Base-by-base conservation (phyloP, 2,113 vertebrate genomes). In the Thymallus thymallus region DNA sequence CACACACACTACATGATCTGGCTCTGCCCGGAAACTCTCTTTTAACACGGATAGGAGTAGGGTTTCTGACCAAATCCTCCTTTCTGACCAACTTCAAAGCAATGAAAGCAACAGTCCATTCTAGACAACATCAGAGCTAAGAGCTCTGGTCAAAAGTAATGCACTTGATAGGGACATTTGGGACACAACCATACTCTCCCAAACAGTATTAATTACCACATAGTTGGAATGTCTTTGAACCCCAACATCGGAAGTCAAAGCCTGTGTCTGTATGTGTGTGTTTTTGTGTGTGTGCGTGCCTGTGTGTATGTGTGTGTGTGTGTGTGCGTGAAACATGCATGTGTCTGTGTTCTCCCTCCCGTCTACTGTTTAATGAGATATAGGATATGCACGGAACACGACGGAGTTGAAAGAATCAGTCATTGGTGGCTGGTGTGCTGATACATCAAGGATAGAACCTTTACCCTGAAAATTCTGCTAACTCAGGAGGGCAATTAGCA, bases 401-500 rank as follows among this genome's bases (percentile, higher is more conserved):
- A 92, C 87, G 88, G 90, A 92, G 89, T 90, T 92, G 88, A 93
- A 94, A 91, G 88, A 89, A 90, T 88, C 91, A 91, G 92, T 95
- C 94, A 93, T 93, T 91, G 92, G 90, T 93, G 95, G 92, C 91
- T 91, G 93, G 93, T 91, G 92, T 94, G 94, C 94, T 94, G 93
- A 95, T 94, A 92, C 94, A 94, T 95, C 96, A 96, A 96, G 95
- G 95, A 92, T 94, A 93, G 87, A 91, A 94, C 90, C 94, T 93
- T 94, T 94, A 94, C 91, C 92, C 94, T 94, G 91, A 93, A 85
- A 91, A 92, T 92, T 92, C 92, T 91, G 94, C 91, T 91, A 92
- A 91, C 95, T 92, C 94, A 92, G 93, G 94, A 94, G 93, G 92
- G 94, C 95, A 96, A 96, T 96, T 95, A 96, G 93, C 93, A 93